phyloP scores from a whole-genome alignment of 2,797 vertebrate species.

The Stomatorhinus walkeri region DNA sequence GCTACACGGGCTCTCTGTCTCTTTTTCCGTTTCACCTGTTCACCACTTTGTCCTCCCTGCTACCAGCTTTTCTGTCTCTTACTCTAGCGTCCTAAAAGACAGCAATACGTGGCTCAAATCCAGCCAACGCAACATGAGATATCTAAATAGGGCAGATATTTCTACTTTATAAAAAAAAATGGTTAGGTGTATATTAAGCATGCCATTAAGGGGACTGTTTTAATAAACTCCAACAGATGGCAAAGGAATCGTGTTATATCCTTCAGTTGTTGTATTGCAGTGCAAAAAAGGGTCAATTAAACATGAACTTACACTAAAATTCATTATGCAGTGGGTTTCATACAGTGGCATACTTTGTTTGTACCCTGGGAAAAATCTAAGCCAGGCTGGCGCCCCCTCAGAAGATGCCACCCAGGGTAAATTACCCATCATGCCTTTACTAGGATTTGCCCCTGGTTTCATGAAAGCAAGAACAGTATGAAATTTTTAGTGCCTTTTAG shows the following conservation, averaged over 20 bases:
- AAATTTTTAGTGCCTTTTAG: neutral
- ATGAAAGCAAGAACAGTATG: neutral
- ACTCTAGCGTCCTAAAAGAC: neutral
- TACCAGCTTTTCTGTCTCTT: neutral
- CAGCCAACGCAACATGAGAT: neutral
- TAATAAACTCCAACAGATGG: neutral
- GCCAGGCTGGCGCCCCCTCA: neutral
- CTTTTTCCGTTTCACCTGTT: neutral
- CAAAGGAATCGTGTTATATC: neutral
- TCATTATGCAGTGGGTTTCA: neutral
- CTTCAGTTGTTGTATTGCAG: neutral
- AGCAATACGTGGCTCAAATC: neutral
- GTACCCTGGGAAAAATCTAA: neutral
- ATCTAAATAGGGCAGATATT: neutral
- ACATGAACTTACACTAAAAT: neutral
- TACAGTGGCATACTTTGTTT: neutral
- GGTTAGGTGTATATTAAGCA: neutral
- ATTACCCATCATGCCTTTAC: neutral
- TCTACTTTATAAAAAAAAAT: neutral
- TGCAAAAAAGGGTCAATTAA: neutral
- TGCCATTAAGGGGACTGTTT: neutral
- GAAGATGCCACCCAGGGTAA: neutral
- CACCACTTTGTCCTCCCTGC: neutral
- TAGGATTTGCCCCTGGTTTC: neutral
- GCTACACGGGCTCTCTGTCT: neutral